Conservation (phyloP, 2,888 invertebrate species). For the Encarsia formosa region DNA sequence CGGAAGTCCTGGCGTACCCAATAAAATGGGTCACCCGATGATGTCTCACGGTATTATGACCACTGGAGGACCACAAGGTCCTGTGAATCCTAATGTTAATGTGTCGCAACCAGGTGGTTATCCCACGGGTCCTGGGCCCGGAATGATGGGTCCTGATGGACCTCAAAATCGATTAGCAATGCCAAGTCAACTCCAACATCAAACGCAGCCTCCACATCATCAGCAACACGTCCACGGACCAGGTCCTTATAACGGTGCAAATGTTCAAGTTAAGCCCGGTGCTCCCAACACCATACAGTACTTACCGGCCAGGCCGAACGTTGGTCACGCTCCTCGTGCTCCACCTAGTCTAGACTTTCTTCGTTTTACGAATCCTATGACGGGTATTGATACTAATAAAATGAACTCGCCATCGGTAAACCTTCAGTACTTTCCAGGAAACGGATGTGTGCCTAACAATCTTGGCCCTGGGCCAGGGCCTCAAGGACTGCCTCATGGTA, state of each 20-base stretch:
- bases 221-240: conserved; percentile 41
- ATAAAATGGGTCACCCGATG: conserved; percentile 44
- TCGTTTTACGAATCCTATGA: conserved; percentile 73
- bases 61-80: conserved; percentile 54
- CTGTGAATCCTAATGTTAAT: conserved; percentile 18
- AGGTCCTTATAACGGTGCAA: conserved; percentile 69
- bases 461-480: conserved; percentile 45
- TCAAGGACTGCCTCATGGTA: conserved; percentile 48
- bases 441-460: conserved; percentile 56
- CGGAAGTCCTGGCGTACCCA: conserved; percentile 45
- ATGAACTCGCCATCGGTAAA: conserved; percentile 62
- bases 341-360: conserved; percentile 88
- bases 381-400: conserved; percentile 60
- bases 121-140: conserved; percentile 50
- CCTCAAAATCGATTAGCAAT: conserved; percentile 54
- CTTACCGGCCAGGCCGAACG: conserved; percentile 90
- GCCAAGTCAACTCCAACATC: conserved; percentile 27
- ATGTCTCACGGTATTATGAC: conserved; percentile 48
- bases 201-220: conserved; percentile 28
- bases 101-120: conserved; percentile 19
- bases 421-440: conserved; percentile 73
- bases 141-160: conserved; percentile 49
- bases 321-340: conserved; percentile 68
- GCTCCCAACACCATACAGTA: conserved; percentile 98
- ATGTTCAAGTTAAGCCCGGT: conserved; percentile 85